These are phyloP conservation scores for Drosophila stalkeri DNA, from an alignment of 2,888 invertebrate genomes.

Conservation along the genomic window DNA sequence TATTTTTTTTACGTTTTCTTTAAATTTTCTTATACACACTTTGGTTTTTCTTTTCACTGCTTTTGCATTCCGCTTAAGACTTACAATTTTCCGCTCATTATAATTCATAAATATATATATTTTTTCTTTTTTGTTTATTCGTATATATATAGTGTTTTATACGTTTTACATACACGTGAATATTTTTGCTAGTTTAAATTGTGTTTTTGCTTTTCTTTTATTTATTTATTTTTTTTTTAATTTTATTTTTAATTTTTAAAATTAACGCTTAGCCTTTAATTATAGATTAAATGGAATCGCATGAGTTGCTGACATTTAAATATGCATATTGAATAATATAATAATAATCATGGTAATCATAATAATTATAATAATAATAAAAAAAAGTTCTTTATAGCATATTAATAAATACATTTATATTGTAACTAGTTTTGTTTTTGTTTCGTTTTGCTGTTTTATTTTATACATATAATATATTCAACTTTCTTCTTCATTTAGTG, in stretches of 20 bases:
- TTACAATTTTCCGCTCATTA: conserved; percentile 29
- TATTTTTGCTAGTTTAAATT: conserved; percentile 66
- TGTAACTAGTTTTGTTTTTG: conserved; percentile 59
- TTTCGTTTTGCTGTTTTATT: conserved; percentile 28
- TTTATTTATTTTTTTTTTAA: neutral
- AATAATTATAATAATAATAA: conserved; percentile 41
- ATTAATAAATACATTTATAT: conserved; percentile 74
- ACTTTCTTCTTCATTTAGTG: neutral
- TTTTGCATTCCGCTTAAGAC: conserved; percentile 36
- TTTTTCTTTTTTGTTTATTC: neutral
- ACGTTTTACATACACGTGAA: conserved; percentile 37
- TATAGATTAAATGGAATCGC: conserved; percentile 61
- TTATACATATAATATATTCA: conserved; percentile 27
- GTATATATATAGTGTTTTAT: conserved; percentile 21
- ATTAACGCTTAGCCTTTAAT: conserved; percentile 44
- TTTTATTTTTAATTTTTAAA: conserved; percentile 2
- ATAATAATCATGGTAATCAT: conserved; percentile 28
- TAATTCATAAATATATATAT: conserved; percentile 16
- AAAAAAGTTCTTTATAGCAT: conserved; percentile 54
- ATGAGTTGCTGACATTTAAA: conserved; percentile 69
- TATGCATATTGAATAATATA: conserved; percentile 60
- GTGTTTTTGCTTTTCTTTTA: no score
- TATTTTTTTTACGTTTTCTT: conserved; percentile 12
- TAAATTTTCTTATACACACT: conserved; percentile 68
- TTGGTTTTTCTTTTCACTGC: conserved; percentile 71